Base-by-base conservation (phyloP, 2,113 vertebrate species). In the Serilophus lunatus region DNA sequence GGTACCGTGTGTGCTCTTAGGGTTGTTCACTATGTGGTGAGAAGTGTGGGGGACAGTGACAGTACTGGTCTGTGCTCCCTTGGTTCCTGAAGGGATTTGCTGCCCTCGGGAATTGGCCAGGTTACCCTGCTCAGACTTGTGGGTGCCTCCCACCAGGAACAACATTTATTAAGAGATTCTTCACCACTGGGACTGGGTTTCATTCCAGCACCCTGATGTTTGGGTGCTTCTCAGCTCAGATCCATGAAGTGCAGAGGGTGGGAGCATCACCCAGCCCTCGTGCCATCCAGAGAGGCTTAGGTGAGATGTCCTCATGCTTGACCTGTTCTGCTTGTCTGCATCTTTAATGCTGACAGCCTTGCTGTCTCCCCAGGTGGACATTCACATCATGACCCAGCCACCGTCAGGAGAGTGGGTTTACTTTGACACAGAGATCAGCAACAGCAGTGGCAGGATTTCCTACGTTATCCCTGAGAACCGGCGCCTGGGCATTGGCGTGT, bases 301-400 rank as follows among this genome's bases (percentile, higher is more conserved):
- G 18, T 64, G 45, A 66, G 28, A 79, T 35, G 29, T 90, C 65
- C 50, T 18, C 0, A 0, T 7, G 18, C 65, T 78, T 7, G 2
- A 31, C 51, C 31, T 63, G 19, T 51, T 69, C 54, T 45, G 7
- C 40, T 51, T 0, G 0, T 40, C 40, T 8, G 29, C 20, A 42
- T 53, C 47, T 61, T 31, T 31, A 7, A 5, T 9, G 38, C 47
- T 20, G 51, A 1, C 59, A 35, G 47, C 38, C 53, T 68, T 1
- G 7, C 79, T 59, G 38, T 83, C 33, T 69, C 33, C 80, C 53
- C 97, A 99, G 99, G 98, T 99, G 96, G 99, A 99, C 77, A 98
- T 99, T 88, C 99, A 99, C 97, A 99, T 99, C 97, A 99, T 99
- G 99, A 99, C 96, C 4, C 99, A 99, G 96, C 99, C 99, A 0